Conservation (phyloP, 2,113 vertebrate species). For the Ageneiosus marmoratus region DNA sequence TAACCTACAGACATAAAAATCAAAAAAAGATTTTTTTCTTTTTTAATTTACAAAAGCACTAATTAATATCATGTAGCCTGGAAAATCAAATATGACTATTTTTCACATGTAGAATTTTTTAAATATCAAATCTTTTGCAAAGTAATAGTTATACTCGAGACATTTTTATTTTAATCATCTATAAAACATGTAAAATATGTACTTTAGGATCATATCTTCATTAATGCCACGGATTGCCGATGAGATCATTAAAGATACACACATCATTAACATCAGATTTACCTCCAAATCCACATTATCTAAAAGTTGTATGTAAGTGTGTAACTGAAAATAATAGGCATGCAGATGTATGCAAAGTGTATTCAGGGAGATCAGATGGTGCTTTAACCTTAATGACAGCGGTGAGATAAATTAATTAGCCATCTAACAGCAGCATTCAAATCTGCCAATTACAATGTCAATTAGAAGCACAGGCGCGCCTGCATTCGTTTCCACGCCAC, state of each 20-base stretch:
- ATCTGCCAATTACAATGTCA: conserved; percentile 82
- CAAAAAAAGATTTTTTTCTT: conserved; percentile 24
- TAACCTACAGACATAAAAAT: conserved; percentile 61
- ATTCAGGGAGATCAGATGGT: conserved; percentile 75
- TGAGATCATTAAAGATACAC: conserved; percentile 44
- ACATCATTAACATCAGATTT: conserved; percentile 53
- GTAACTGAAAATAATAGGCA: conserved; percentile 64
- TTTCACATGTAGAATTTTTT: not conserved
- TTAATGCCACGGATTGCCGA: conserved; percentile 44
- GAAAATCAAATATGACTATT: conserved; percentile 33
- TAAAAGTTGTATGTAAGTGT: conserved; percentile 49
- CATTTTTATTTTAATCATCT: not conserved
- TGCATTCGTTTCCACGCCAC: conserved; percentile 58
- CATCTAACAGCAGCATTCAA: conserved; percentile 76
- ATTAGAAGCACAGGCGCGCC: conserved; percentile 73
- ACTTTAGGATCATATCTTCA: not conserved
- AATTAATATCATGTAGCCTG: conserved; percentile 35
- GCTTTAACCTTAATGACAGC: conserved; percentile 80
- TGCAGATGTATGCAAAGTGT: conserved; percentile 78
- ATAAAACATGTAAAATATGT: not conserved
- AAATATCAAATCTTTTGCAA: not conserved
- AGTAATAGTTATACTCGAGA: not conserved
- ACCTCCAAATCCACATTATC: conserved; percentile 52
- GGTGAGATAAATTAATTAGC: conserved; percentile 81
- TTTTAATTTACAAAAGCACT: not conserved